Evolutionary conservation across 2,888 invertebrate genomes (phyloP).

Genomic region (Malacosoma neustria): DNA sequence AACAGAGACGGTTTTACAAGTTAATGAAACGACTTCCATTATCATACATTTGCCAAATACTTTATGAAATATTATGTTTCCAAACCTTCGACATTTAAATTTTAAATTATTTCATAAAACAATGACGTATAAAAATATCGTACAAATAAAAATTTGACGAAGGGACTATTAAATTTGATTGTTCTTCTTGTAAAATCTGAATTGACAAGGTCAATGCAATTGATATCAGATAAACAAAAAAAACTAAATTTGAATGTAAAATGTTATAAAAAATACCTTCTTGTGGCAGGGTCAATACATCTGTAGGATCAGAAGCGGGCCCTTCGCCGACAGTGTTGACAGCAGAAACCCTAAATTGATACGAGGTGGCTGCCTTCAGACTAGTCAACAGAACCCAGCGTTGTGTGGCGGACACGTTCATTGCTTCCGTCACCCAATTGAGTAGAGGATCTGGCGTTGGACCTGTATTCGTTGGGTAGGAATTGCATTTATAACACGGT

Average conservation of each 20-base stretch:
- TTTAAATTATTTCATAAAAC: too few species aligned
- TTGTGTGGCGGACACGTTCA: constrained; percentile 87
- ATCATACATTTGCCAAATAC: constrained; percentile 2
- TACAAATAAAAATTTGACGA: too few species aligned
- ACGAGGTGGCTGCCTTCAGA: constrained; percentile 94
- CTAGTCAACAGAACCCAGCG: constrained; percentile 88
- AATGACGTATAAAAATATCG: too few species aligned
- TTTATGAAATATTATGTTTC: too few species aligned
- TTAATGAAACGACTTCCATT: constrained; percentile 6
- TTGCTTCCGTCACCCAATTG: constrained; percentile 91
- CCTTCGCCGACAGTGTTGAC: constrained; percentile 98
- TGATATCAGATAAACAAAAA: too few species aligned
- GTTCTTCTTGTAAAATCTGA: too few species aligned
- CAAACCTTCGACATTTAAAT: too few species aligned
- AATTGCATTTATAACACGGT: too few species aligned
- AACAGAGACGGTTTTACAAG: constrained; percentile 45
- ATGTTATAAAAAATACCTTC: constrained; percentile 94
- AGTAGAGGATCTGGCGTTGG: constrained; percentile 89
- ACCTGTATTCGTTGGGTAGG: too few species aligned
- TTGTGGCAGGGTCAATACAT: constrained; percentile 93
- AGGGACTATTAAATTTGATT: too few species aligned
- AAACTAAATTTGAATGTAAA: too few species aligned
- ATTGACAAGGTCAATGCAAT: too few species aligned
- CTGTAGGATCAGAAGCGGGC: constrained; percentile 91
- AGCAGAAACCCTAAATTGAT: constrained; percentile 97